These are phyloP conservation scores for Cephus pygmeus DNA, from an alignment of 2,888 invertebrate genomes.

Conservation along the genomic window DNA sequence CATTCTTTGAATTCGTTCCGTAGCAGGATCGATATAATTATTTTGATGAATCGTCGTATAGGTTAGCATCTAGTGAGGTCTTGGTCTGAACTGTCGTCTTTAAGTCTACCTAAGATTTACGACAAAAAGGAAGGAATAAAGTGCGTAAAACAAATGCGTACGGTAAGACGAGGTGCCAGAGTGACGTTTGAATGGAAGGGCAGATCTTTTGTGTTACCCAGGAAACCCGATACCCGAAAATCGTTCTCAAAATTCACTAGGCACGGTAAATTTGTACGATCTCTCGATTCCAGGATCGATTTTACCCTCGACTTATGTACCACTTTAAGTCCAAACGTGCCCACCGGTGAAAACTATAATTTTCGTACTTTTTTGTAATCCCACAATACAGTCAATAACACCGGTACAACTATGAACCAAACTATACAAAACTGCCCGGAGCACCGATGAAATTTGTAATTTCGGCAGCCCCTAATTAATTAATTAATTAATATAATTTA, in stretches of 20 bases:
- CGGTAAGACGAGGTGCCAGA: constrained; percentile 63
- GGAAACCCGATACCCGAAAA: constrained; percentile 64
- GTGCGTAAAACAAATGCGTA: constrained; percentile 48
- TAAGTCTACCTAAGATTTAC: constrained; percentile 52
- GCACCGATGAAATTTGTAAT: background rate
- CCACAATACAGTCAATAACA: background rate
- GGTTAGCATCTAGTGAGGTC: constrained; percentile 1
- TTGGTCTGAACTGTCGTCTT: constrained; percentile 38
- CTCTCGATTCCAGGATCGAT: constrained; percentile 1
- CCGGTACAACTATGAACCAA: background rate
- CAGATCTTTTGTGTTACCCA: constrained; percentile 49
- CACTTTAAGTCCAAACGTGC: background rate
- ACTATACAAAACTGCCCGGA: background rate
- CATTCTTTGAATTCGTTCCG: background rate
- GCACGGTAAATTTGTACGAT: background rate
- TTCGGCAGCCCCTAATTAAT: background rate
- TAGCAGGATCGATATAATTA: background rate
- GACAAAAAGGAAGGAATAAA: constrained; percentile 50
- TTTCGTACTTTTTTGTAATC: background rate
- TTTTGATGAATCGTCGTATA: background rate
- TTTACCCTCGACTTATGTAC: background rate
- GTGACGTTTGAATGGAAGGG: constrained; percentile 65
- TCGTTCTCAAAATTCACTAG: constrained; percentile 62
- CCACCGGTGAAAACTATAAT: background rate
- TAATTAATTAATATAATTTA: background rate